Evolutionary conservation across 2,888 invertebrate genomes (phyloP), one percentile per base, ranked within the genome.

Genomic region (Hemistola chrysoprasaria): DNA sequence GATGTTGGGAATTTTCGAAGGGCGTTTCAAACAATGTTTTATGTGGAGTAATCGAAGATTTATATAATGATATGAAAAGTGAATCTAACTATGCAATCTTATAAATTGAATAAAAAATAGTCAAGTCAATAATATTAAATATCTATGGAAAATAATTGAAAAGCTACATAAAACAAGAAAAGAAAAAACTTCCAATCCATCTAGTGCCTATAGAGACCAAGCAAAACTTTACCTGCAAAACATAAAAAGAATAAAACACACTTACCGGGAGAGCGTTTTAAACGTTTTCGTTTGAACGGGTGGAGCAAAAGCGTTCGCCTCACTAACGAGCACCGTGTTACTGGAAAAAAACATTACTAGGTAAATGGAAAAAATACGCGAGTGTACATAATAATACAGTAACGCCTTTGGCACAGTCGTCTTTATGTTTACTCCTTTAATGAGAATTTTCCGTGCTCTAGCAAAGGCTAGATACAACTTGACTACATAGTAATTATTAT

Each of bases 241-340:
- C 48, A 60, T 54, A 65, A 59, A 51, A 56, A 39, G 50, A 53
- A 54, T 48, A 59, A 61, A 59, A 65, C 54, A 58, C 62, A 62
- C 71, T 76, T 64, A 82, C 86, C 85, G 57, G 78, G 53, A 52
- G 83, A 78, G 27, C 86, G 80, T 66, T 84, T 85, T 62, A 75
- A 67, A 51, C 84, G 80, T 71, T 77, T 78, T 65, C 77, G 72
- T 75, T 81, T 81, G 73, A 75, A 67, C 56, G 66, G 53, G 53
- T 61, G 71, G 50, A 63, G 61, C 49, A 62, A 55, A 53, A 63
- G 59, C 56, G 71, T 59, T 70, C 63, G 65, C 67, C 61, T 65
- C 67, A 57, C 73, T 82, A 84, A 79, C 74, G 79, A 83, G 78
- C 84, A 78, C 62, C 74, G 71, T 62, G 71, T 68, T 53, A 69